Base-by-base conservation (phyloP, 2,113 vertebrate genomes). In the Paracanthobrama guichenoti region DNA sequence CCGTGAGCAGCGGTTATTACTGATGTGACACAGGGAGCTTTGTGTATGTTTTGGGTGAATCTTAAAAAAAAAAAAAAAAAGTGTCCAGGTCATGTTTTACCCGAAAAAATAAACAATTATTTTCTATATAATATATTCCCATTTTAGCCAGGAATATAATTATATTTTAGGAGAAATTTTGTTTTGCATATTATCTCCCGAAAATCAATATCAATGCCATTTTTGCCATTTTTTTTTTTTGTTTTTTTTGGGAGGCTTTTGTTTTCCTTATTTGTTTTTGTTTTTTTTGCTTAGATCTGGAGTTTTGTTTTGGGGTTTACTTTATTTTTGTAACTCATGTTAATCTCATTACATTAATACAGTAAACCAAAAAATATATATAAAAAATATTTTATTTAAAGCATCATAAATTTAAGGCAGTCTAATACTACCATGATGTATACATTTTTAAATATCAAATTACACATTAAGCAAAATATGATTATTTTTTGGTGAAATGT, bases 1-100 rank as follows among this genome's bases (percentile, higher is more conserved):
- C 66, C 79, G 16, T 50, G 35, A 81, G 53, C 78, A 76, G 62
- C 44, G 64, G 44, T 59, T 59, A 42, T 28, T 46, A 66, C 67
- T 84, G 24, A n/a, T 26, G 14, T 35, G 26, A 69, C 22, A 26
- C n/a, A 14, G 18, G 53, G 64, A 55, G 24, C 26, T 73, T 64
- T n/a, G 39, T 79, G 64, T 39, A 6, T 59, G 53, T 78, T n/a
- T 59, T 78, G 31, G 12, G 6, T 72, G 69, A 72, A 46, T 72
- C 42, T 72, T 46, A 42, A 69, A 31, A 69, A 69, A 67, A 67
- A 67, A 1, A 44, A 53, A 55, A 22, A 16, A 50, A 16, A 50
- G 4, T n/a, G 42, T 72, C n/a, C 69, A 16, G 69, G 69, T 44
- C 35, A 72, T 72, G 22, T 72, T 44, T 72, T n/a, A n/a, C 20